Percentiles rank a stretch among this genome's conserved stretches.
These are phyloP conservation scores for Sebastes hubbsi DNA, from an alignment of 2,797 vertebrate genomes.

Conservation along the genomic window DNA sequence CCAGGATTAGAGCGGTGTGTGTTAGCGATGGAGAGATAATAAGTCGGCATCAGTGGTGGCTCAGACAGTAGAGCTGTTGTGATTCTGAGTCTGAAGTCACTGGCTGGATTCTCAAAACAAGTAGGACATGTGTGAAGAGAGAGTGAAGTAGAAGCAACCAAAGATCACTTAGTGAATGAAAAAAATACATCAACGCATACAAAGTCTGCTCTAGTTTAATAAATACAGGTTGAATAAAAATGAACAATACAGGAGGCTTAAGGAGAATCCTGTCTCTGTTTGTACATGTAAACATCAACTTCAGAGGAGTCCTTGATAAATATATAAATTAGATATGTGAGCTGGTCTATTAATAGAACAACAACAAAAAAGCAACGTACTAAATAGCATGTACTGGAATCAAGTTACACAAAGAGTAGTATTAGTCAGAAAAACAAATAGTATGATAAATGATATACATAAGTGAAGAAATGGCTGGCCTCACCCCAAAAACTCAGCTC, in stretches of 20 bases:
- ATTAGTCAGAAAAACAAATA: neutral
- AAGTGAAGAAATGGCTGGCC: neutral
- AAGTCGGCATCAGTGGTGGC: neutral
- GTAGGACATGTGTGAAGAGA: neutral
- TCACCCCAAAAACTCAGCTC: neutral
- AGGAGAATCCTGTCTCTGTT: no score
- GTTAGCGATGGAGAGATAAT: neutral
- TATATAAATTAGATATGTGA: no score
- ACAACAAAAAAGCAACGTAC: neutral
- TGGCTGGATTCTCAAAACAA: neutral
- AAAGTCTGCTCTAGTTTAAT: neutral
- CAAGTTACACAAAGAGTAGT: neutral
- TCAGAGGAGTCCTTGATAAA: no score
- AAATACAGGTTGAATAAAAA: neutral
- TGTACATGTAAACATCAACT: neutral
- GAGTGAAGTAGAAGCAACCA: neutral
- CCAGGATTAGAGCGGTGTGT: slow-evolving; percentile 1
- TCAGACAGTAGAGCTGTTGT: slow-evolving; percentile 3
- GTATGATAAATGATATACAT: no score
- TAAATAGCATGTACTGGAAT: neutral
- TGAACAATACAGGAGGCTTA: neutral
- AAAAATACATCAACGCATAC: neutral
- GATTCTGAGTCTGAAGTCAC: neutral
- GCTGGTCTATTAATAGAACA: no score
- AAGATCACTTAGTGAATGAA: neutral